Evolutionary conservation across 2,888 invertebrate genomes (phyloP), one percentile per base, ranked within the genome.

Genomic region (Oscheius sp.): DNA sequence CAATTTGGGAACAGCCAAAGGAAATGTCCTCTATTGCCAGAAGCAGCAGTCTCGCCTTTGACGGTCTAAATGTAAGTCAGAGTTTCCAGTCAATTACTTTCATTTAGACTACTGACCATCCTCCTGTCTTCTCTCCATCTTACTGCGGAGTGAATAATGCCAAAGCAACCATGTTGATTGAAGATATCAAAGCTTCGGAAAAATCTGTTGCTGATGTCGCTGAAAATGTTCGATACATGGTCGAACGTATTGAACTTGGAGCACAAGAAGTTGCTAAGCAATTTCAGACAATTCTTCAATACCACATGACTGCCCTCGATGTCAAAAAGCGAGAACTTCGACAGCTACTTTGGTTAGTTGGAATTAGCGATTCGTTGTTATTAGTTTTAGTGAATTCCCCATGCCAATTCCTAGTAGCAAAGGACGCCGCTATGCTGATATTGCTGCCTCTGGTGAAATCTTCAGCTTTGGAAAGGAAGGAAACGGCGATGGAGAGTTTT

Each of bases 321-420:
- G 92, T 92, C 76, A 90, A 93, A 25, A 93, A 94, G 86, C 90
- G 91, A 55, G 92, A 92, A 81, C 88, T 94, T 29, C 86, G 94
- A 52, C 90, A 90, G 37, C 91, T 91, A 81, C 91, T 94, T 25
- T 92, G 93, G 80, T 91, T 91, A 81, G 83, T 87, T 17, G 86
- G 88, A n/a, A n/a, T n/a, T n/a, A n/a, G n/a, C n/a, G n/a, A n/a
- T n/a, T n/a, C n/a, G n/a, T n/a, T n/a, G n/a, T n/a, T n/a, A n/a
- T n/a, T n/a, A n/a, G n/a, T n/a, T n/a, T n/a, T n/a, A n/a, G 70
- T 25, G 87, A 86, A 31, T 87, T 87, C 71, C 88, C 88, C 12
- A 86, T 87, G 67, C 78, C 73, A 15, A 84, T 88, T 23, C 77
- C 79, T 33, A 87, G 87, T 3, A 79, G 87, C 34, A 82, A 86